These are phyloP conservation scores for Agrypnia vestita DNA, from an alignment of 1,140 invertebrate genomes.

Conservation along the genomic window DNA sequence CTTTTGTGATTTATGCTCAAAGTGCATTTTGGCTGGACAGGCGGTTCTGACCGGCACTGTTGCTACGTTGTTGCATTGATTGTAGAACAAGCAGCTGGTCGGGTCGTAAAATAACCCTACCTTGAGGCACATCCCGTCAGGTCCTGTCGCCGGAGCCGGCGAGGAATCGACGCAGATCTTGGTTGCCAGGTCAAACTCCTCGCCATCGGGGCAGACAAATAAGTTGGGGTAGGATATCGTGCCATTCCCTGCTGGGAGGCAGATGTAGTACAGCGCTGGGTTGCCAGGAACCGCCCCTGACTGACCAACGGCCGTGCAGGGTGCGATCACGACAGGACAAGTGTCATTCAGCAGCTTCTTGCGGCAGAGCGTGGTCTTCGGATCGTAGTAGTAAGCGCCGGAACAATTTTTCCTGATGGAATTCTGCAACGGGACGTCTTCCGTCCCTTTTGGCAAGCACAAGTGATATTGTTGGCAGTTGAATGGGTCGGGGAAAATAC, in stretches of 20 bases:
- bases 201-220: slow-evolving; percentile 37
- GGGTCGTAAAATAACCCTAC: slow-evolving; percentile 28
- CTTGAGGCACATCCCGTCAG: not conserved
- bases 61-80: not conserved
- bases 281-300: slow-evolving; percentile 7
- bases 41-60: not conserved
- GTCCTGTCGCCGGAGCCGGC: not conserved
- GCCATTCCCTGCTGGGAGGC: slow-evolving; percentile 3
- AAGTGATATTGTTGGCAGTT: slow-evolving; percentile 68
- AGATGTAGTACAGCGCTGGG: slow-evolving; percentile 45
- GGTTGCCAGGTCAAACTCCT: not conserved
- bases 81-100: not conserved
- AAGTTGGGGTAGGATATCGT: slow-evolving; percentile 29
- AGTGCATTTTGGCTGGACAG: not conserved
- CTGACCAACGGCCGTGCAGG: slow-evolving; percentile 2
- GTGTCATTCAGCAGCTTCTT: not conserved
- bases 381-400: slow-evolving; percentile 28
- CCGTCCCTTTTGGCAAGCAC: slow-evolving; percentile 62
- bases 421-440: not conserved
- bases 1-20: not conserved
- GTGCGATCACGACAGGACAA: not conserved
- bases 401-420: not conserved
- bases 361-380: slow-evolving; percentile 16
- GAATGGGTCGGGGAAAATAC: slow-evolving; percentile 68
- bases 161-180: slow-evolving; percentile 5